Conservation (phyloP, 2,113 vertebrate genomes). For the Leptobrachium ailaonicum region DNA sequence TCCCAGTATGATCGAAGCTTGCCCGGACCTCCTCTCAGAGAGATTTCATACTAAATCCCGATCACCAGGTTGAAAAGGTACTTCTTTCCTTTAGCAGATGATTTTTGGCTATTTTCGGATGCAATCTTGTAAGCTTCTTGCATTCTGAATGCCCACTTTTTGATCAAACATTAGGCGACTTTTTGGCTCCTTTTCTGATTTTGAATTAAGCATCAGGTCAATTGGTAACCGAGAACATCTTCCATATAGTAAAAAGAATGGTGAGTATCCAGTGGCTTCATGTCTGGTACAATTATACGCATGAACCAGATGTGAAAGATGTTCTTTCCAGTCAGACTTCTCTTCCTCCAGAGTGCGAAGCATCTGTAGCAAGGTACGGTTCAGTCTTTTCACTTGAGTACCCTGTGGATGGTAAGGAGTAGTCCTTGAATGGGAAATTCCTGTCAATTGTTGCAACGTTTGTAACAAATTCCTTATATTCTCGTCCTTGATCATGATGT, state of each 20-base stretch:
- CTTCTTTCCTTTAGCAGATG: not conserved
- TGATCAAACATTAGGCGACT: slow-evolving; percentile 24
- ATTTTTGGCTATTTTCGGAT: too few species aligned
- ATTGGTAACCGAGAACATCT: slow-evolving; percentile 54
- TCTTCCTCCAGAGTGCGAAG: slow-evolving; percentile 56
- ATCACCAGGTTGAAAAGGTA: not conserved
- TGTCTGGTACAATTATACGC: slow-evolving; percentile 50
- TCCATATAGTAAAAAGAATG: slow-evolving; percentile 52
- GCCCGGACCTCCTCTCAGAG: slow-evolving; percentile 9
- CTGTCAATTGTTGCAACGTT: not conserved
- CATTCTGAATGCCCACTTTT: not conserved
- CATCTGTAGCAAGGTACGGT: slow-evolving; percentile 51
- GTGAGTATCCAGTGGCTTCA: slow-evolving; percentile 54
- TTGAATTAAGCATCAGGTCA: slow-evolving; percentile 49
- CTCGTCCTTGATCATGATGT: slow-evolving; percentile 40
- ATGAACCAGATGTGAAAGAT: slow-evolving; percentile 48
- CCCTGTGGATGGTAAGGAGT: slow-evolving; percentile 48
- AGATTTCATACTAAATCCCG: not conserved
- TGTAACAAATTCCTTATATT: slow-evolving; percentile 31
- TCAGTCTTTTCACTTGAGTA: slow-evolving; percentile 52
- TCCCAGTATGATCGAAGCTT: not conserved
- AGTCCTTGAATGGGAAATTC: slow-evolving; percentile 41
- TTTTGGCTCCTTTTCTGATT: slow-evolving; percentile 52
- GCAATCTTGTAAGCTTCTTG: too few species aligned
- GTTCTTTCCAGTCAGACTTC: slow-evolving; percentile 52